Conservation (phyloP, 2,797 vertebrate species). For the Diglossa cyanea region DNA sequence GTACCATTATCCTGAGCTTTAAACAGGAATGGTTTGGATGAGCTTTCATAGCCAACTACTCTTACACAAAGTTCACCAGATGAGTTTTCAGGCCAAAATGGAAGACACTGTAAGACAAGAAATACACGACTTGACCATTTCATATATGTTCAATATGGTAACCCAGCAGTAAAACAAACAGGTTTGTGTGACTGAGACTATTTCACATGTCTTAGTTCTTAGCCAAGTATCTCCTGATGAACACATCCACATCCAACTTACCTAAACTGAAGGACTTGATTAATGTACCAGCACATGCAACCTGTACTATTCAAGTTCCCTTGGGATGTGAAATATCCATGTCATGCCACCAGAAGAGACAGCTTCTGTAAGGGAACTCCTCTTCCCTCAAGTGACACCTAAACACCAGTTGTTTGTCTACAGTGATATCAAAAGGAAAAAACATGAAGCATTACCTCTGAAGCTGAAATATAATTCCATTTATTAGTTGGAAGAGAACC, state of each 20-base stretch:
- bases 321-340: neutral
- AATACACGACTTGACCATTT: neutral
- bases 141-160: fast-evolving
- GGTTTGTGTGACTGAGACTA: neutral
- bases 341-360: neutral
- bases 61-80: constrained; percentile 87
- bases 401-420: neutral
- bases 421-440: neutral
- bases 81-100: constrained; percentile 90
- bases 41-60: constrained; percentile 82
- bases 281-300: neutral
- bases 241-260: neutral
- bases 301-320: neutral
- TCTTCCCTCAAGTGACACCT: neutral
- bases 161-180: neutral
- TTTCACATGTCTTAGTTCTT: neutral
- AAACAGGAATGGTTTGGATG: constrained; percentile 88
- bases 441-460: constrained; percentile 78
- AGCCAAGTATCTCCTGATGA: neutral
- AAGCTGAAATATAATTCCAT: constrained; percentile 88
- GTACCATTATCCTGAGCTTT: constrained; percentile 90
- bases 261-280: neutral
- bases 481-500: constrained; percentile 74
- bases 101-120: constrained; percentile 82
- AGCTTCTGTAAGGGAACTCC: neutral